Evolutionary conservation across 2,113 vertebrate species (phyloP).

Genomic region (Periophthalmus modestus): DNA sequence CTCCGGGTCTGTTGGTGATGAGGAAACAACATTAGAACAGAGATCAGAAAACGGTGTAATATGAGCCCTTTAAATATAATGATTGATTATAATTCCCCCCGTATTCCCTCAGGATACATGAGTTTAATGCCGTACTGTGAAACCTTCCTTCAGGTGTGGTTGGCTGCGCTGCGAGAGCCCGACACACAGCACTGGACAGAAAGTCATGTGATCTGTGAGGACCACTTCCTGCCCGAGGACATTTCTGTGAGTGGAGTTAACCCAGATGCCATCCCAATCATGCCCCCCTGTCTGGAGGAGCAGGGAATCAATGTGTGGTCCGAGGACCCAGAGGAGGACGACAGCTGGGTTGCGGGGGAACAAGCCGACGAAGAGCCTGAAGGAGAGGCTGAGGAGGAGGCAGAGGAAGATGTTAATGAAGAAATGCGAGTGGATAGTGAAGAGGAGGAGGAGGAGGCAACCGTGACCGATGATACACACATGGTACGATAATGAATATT

Average conservation of each 20-base stretch:
- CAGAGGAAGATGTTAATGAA: not conserved
- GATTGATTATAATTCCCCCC: no score
- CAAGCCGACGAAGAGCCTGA: not conserved
- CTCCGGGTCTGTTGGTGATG: no score
- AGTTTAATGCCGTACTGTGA: not conserved
- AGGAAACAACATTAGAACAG: no score
- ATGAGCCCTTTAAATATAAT: no score
- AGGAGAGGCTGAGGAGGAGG: not conserved
- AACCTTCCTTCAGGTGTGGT: conserved; percentile 67
- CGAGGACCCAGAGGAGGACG: conserved; percentile 43
- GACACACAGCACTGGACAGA: conserved; percentile 49
- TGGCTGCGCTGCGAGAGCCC: conserved; percentile 72
- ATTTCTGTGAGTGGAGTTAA: conserved; percentile 55
- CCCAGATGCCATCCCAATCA: conserved; percentile 74
- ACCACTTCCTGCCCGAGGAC: conserved; percentile 78
- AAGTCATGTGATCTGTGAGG: conserved; percentile 72
- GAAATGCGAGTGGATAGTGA: not conserved
- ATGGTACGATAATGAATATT: no score
- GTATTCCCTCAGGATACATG: no score
- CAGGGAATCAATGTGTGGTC: conserved; percentile 43
- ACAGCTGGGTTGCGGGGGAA: conserved; percentile 11
- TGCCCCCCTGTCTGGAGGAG: conserved; percentile 69
- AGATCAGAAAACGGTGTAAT: no score
- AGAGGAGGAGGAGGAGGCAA: not conserved
- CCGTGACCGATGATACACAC: no score